phyloP scores from a whole-genome alignment of 2,888 invertebrate species.

The Cataglyphis rosenhaueri region DNA sequence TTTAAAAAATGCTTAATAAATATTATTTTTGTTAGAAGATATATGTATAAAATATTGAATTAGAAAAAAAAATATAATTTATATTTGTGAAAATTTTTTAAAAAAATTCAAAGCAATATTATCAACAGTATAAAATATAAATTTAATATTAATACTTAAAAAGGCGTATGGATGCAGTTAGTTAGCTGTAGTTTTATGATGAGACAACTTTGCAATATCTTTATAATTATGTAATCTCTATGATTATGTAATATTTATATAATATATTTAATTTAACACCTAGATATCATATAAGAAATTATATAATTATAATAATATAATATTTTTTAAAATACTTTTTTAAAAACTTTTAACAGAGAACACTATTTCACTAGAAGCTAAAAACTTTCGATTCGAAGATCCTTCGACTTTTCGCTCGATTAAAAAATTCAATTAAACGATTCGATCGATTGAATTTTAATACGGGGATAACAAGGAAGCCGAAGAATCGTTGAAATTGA shows the following conservation, averaged over 20 bases:
- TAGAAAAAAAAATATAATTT: neutral
- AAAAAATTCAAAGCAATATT: neutral
- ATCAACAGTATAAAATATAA: neutral
- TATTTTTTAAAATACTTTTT: neutral
- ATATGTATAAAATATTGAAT: constrained; percentile 7
- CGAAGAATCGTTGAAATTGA: constrained; percentile 59
- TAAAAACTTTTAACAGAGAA: neutral
- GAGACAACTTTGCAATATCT: neutral
- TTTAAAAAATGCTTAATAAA: constrained; percentile 1
- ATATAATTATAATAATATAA: neutral
- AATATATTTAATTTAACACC: neutral
- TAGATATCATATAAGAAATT: neutral
- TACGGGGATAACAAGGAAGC: constrained; percentile 27
- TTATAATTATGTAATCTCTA: neutral
- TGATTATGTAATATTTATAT: neutral
- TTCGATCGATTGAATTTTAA: neutral
- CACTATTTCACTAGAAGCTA: too few relatives aligned
- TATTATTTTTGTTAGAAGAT: neutral
- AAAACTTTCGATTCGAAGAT: neutral
- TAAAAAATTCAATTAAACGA: constrained; percentile 29
- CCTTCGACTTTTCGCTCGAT: neutral
- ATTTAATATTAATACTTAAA: neutral
- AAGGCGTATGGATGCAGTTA: neutral
- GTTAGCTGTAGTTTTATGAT: neutral
- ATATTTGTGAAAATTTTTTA: neutral